Evolutionary conservation across 2,113 vertebrate species (phyloP).

Genomic region (Capreolus pygargus): DNA sequence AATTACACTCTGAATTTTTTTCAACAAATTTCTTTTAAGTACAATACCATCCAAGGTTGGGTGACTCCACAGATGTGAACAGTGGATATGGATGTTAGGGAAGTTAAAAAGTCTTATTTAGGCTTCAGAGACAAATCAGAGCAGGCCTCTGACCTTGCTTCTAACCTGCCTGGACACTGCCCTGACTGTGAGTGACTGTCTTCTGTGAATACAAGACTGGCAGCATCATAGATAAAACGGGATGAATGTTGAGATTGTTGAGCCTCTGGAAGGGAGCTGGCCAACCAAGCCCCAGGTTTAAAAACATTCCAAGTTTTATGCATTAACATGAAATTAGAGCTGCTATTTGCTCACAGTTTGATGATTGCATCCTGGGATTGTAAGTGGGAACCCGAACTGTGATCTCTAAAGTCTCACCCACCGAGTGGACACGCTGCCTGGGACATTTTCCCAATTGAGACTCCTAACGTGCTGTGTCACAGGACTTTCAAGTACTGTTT

Average conservation of each 20-base stretch:
- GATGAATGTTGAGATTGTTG: not conserved
- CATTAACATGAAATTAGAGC: not conserved
- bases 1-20: not conserved
- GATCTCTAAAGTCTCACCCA: not conserved
- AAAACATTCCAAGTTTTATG: not conserved
- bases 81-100: not conserved
- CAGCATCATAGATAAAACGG: not conserved
- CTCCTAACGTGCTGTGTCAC: not conserved
- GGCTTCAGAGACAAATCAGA: not conserved
- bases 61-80: not conserved
- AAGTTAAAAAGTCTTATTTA: not conserved
- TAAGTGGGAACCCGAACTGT: not conserved
- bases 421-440: not conserved
- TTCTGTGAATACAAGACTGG: not conserved
- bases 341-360: not conserved
- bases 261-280: not conserved
- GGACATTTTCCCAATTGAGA: not conserved
- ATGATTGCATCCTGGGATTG: not conserved
- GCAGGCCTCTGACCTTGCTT: not conserved
- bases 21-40: not conserved
- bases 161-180: not conserved
- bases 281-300: not conserved
- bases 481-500: not conserved
- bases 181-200: not conserved
- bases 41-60: not conserved